Evolutionary conservation across 2,797 vertebrate genomes (phyloP).

Genomic region (Acanthornis magna): DNA sequence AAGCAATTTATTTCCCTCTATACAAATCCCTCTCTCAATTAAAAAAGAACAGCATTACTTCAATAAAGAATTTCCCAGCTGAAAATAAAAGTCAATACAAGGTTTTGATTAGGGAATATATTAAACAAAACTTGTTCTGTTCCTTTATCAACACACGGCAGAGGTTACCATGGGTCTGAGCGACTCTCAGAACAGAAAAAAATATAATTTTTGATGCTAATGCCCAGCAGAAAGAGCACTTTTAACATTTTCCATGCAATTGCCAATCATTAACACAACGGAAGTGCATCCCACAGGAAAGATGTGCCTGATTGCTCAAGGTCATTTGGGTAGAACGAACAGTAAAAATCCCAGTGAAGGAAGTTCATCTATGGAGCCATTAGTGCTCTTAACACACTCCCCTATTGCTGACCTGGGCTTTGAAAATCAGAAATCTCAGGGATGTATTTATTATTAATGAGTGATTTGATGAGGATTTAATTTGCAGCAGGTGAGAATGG

Average conservation of each 20-base stretch:
- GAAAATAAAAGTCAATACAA: neutral
- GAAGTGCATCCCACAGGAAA: rapidly evolving
- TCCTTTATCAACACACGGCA: neutral
- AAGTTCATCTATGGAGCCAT: neutral
- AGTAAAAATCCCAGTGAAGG: neutral
- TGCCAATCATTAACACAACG: neutral
- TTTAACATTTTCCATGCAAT: neutral
- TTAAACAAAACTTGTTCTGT: neutral
- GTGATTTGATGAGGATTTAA: neutral
- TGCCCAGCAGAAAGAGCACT: neutral
- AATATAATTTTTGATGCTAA: neutral
- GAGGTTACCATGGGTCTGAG: neutral
- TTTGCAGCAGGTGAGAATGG: neutral
- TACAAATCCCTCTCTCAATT: neutral
- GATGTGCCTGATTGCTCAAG: neutral
- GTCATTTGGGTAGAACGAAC: neutral
- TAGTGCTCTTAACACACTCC: neutral
- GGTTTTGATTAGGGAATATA: neutral
- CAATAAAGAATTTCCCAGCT: neutral
- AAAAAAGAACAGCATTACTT: neutral
- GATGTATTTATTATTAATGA: neutral
- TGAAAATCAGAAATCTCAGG: neutral
- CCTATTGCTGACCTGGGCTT: neutral
- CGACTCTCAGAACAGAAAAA: neutral
- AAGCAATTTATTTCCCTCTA: neutral